Conservation (phyloP, 2,888 invertebrate species). For the Formica aserva region DNA sequence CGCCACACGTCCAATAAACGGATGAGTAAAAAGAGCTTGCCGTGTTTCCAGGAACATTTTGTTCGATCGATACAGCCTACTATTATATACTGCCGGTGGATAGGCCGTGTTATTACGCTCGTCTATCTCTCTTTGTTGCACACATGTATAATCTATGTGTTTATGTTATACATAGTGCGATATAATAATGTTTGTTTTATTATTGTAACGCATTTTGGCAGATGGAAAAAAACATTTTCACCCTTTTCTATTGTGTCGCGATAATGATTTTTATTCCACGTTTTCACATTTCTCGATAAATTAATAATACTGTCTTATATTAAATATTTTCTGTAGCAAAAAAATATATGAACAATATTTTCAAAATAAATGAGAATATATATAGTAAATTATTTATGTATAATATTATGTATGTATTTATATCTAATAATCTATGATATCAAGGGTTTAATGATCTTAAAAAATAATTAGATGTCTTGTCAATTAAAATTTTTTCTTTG, state of each 20-base stretch:
- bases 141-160: slow-evolving; percentile 43
- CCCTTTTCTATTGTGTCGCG: slow-evolving; percentile 19
- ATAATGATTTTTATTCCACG: background rate
- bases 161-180: slow-evolving; percentile 46
- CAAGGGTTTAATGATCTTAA: background rate
- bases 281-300: background rate
- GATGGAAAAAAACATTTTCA: slow-evolving; percentile 69
- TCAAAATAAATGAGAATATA: background rate
- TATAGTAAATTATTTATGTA: background rate
- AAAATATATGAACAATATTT: background rate
- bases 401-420: background rate
- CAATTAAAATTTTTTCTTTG: background rate
- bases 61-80: slow-evolving; percentile 80
- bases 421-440: background rate
- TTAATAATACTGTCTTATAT: background rate
- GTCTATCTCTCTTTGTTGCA: slow-evolving; percentile 48
- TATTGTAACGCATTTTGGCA: slow-evolving; percentile 68
- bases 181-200: slow-evolving; percentile 76
- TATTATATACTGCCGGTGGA: slow-evolving; percentile 72
- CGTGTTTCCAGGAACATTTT: slow-evolving; percentile 78
- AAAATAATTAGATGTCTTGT: slow-evolving; percentile 14
- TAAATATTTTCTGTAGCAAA: background rate
- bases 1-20: slow-evolving; percentile 72
- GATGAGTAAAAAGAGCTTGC: slow-evolving; percentile 75
- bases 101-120: slow-evolving; percentile 66